Conservation (phyloP, 2,888 invertebrate genomes). For the Agrochola lota region DNA sequence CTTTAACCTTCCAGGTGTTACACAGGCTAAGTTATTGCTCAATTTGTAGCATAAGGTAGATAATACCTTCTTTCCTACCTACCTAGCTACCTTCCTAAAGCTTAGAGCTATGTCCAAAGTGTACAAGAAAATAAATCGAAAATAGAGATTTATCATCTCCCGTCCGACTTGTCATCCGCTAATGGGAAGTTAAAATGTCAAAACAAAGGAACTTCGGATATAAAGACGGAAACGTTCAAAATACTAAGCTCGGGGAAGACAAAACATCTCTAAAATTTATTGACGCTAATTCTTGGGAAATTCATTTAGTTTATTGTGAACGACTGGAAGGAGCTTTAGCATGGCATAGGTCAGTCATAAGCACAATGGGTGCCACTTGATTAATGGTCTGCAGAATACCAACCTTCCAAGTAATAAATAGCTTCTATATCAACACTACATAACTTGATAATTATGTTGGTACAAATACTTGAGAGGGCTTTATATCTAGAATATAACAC, state of each 20-base stretch:
- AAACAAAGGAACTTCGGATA: slow-evolving; percentile 41
- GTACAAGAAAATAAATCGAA: slow-evolving; percentile 8
- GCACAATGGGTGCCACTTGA: slow-evolving; percentile 48
- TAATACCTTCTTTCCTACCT: neutral
- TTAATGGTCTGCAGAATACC: slow-evolving; percentile 52
- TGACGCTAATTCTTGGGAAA: slow-evolving; percentile 45
- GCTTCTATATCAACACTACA: slow-evolving; percentile 1
- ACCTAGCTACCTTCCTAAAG: neutral
- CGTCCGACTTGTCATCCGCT: slow-evolving; percentile 22
- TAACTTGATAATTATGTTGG: slow-evolving; percentile 1
- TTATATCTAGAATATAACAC: neutral
- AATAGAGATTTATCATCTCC: slow-evolving; percentile 29
- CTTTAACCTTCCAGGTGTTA: slow-evolving; percentile 8
- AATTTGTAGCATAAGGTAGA: neutral
- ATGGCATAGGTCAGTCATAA: slow-evolving; percentile 54
- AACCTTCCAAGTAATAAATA: slow-evolving; percentile 16
- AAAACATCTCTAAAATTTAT: slow-evolving; percentile 51
- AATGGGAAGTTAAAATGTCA: slow-evolving; percentile 36
- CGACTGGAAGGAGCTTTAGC: slow-evolving; percentile 44
- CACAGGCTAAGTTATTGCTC: neutral
- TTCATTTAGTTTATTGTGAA: slow-evolving; percentile 46
- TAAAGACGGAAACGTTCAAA: slow-evolving; percentile 44
- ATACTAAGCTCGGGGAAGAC: slow-evolving; percentile 31
- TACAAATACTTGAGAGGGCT: neutral
- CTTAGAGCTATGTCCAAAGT: slow-evolving; percentile 1